Percentiles rank a stretch among this genome's conserved stretches.
Evolutionary conservation across 2,113 vertebrate species (phyloP).

Genomic region (Ammospiza caudacuta): DNA sequence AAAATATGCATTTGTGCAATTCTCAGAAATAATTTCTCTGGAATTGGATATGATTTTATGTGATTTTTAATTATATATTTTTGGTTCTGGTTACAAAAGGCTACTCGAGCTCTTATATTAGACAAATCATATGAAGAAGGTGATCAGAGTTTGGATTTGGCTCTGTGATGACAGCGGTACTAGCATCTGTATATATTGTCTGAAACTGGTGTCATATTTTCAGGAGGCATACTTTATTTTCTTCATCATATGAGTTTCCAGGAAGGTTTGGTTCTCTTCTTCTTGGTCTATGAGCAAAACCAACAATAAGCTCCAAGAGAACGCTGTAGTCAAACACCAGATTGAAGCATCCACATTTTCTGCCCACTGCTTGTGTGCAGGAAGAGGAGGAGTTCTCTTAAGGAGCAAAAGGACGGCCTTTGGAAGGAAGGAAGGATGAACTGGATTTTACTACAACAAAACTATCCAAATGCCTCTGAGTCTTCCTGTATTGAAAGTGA

Average conservation of each 20-base stretch:
- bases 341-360: neutral
- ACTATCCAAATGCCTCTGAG: neutral
- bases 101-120: neutral
- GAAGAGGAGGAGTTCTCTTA: neutral
- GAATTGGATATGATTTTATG: neutral
- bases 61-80: neutral
- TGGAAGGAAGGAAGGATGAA: neutral
- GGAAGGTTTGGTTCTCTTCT: neutral
- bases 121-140: neutral
- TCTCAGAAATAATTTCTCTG: neutral
- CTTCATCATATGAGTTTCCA: neutral
- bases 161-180: neutral
- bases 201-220: neutral
- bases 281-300: neutral
- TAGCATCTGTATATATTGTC: neutral
- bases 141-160: neutral
- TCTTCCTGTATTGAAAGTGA: neutral
- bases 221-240: neutral
- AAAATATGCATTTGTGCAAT: neutral
- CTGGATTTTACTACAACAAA: neutral
- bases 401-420: neutral
- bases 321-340: neutral
- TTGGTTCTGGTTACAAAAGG: neutral
- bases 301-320: neutral
- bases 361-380: neutral